Base-by-base conservation (phyloP, 1,140 invertebrate genomes). In the Myzus persicae region DNA sequence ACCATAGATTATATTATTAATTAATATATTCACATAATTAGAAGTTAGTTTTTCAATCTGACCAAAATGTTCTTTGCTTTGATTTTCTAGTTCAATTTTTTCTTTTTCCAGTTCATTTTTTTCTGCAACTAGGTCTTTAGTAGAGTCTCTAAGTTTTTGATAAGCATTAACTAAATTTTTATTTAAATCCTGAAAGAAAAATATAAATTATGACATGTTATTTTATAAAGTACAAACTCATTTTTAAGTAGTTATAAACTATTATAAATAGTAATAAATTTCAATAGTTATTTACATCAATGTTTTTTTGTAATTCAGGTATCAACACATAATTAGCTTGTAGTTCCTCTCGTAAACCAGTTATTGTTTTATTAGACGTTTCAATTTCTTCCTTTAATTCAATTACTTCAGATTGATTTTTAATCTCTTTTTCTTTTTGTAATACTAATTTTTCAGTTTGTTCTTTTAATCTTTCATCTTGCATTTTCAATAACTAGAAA, bases 21-120 rank as follows among this genome's bases (percentile, higher is more conserved):
- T 31, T 9, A 67, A 67, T 14, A 38, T 91, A 76, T 40, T 93
- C 84, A 93, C 91, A 84, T 93, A 93, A 51, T 40, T 84, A 38
- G 91, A 9, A 24, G 44, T 82, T 42, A 93, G 40, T 84, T 51
- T 93, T 40, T 93, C 91, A 51, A 93, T 93, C 54, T 93, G 7
- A 5, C 84, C 11, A 51, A 44, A 93, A 38, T 84, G 36, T 18
- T 51, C 76, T 51, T 84, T 84, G 26, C 20, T 93, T 84, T 51
- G 59, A 67, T 88, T 93, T 76, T 93, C 84, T 26, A 88, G 44
- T 26, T 88, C 87, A n/a, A 2, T 38, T 84, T 93, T 93, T 38
- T 93, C 81, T 51, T 51, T 93, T 48, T 84, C 44, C n/a, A 93
- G 40, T 48, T 84, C 46, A 93, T 51, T 93, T 84, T 51, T 84